Conservation (phyloP, 2,113 vertebrate species). For the Tupaia chinensis region DNA sequence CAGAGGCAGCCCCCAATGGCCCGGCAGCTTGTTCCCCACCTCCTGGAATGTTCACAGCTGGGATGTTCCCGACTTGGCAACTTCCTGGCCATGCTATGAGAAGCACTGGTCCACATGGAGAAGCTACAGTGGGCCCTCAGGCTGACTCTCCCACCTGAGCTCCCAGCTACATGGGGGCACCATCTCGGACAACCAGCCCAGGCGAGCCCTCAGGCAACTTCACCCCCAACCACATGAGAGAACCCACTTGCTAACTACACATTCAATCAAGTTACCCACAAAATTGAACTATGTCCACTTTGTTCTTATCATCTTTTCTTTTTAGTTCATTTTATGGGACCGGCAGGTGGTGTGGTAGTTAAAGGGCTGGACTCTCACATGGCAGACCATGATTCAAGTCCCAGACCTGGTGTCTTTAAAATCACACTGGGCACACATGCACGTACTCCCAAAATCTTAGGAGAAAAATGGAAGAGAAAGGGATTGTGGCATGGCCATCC, state of each 20-base stretch:
- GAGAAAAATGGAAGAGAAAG: too few relatives aligned
- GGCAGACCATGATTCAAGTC: too few relatives aligned
- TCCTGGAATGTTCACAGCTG: background rate
- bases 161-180: accelerated
- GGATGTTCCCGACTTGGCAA: background rate
- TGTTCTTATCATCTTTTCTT: background rate
- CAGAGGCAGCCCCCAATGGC: too few relatives aligned
- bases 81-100: background rate
- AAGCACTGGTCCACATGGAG: background rate
- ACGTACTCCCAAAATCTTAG: too few relatives aligned
- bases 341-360: too few relatives aligned
- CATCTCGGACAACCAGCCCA: background rate
- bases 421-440: too few relatives aligned
- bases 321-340: too few relatives aligned
- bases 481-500: too few relatives aligned
- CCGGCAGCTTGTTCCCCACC: background rate
- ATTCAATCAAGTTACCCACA: background rate
- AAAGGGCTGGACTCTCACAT: too few relatives aligned
- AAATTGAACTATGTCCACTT: background rate
- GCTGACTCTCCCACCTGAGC: background rate
- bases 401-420: too few relatives aligned
- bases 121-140: background rate
- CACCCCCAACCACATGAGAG: background rate
- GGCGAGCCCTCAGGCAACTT: background rate
- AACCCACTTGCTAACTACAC: background rate